phyloP scores from a whole-genome alignment of 2,797 vertebrate genomes.

The Nannoperca australis region DNA sequence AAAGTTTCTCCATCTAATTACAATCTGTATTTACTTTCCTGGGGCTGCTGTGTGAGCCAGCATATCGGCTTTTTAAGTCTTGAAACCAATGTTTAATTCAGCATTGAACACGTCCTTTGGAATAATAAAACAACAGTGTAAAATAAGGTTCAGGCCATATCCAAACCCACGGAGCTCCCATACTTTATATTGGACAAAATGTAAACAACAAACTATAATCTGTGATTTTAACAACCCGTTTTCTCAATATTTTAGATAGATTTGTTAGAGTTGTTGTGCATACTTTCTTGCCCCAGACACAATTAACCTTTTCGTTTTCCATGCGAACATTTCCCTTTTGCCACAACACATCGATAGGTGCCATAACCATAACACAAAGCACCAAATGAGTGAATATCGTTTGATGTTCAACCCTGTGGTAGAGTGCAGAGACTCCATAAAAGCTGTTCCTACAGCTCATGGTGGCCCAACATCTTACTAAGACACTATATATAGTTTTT shows the following conservation, averaged over 20 bases:
- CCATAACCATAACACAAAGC: neutral
- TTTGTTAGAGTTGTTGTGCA: constrained; percentile 13
- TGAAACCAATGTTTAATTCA: constrained; percentile 70
- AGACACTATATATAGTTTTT: neutral
- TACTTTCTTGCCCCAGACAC: neutral
- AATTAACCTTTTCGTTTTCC: neutral
- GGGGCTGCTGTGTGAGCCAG: constrained; percentile 66
- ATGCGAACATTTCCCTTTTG: neutral
- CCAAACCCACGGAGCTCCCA: constrained; percentile 3
- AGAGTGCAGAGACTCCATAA: neutral
- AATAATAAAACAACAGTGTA: constrained; percentile 63
- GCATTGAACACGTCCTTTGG: constrained; percentile 56
- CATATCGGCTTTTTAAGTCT: constrained; percentile 66
- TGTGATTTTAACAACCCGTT: neutral
- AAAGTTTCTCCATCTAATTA: constrained; percentile 78
- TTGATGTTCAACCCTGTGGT: neutral
- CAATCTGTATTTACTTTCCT: constrained; percentile 76
- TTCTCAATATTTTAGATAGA: neutral
- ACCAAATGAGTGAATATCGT: neutral
- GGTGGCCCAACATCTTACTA: neutral
- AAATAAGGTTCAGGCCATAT: constrained; percentile 60
- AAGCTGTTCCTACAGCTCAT: neutral
- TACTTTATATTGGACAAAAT: constrained; percentile 6
- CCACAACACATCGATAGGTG: neutral
- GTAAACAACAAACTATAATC: constrained; percentile 14